Conservation (phyloP, 2,797 vertebrate genomes). For the Rhincodon typus region DNA sequence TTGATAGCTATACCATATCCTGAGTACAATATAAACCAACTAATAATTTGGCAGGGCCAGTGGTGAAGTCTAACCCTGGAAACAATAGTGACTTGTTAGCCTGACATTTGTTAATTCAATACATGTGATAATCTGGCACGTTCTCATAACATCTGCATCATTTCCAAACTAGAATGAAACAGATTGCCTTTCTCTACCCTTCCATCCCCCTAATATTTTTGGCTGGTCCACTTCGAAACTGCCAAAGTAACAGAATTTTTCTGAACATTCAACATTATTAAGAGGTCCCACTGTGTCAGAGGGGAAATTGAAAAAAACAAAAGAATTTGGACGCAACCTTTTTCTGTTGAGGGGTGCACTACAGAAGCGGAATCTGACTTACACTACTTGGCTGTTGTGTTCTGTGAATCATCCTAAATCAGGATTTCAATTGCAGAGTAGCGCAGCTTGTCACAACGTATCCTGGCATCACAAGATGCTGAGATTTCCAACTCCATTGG, state of each 20-base stretch:
- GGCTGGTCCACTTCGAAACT: not conserved
- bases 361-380: constrained; percentile 9
- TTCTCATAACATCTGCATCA: constrained; percentile 35
- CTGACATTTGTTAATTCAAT: constrained; percentile 37
- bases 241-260: constrained; percentile 22
- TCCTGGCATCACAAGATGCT: not conserved
- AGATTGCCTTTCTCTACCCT: not conserved
- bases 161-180: constrained; percentile 32
- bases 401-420: constrained; percentile 9
- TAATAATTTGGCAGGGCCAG: constrained; percentile 29
- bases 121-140: constrained; percentile 37
- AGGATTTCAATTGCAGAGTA: not conserved
- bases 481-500: not conserved
- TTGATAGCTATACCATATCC: constrained; percentile 32
- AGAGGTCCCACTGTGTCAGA: constrained; percentile 25
- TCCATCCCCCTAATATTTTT: not conserved
- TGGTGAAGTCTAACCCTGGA: constrained; percentile 5
- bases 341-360: not conserved
- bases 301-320: not conserved
- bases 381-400: not conserved
- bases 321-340: not conserved
- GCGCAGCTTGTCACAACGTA: not conserved
- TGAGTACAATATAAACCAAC: constrained; percentile 30
- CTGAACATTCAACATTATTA: not conserved
- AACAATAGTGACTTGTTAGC: constrained; percentile 36